Evolutionary conservation across 2,113 vertebrate genomes (phyloP), one percentile per base, ranked within the genome.

Genomic region (Larimichthys crocea): DNA sequence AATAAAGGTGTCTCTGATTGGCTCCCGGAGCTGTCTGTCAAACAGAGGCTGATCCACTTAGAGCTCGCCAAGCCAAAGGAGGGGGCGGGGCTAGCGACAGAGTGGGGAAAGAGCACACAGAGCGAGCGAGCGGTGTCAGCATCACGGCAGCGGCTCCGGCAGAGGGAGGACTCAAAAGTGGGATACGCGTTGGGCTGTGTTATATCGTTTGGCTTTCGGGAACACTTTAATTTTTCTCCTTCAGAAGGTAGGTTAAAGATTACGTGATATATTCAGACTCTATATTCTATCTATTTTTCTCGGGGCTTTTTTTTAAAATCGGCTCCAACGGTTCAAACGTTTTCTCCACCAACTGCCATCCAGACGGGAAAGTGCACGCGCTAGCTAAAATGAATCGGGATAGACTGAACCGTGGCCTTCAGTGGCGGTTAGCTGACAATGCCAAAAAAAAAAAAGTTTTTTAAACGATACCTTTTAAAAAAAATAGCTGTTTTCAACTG

Each of bases 321-420:
- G 17, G 11, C 55, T 6, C 3, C 14, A 17, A 3, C 22, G 3
- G 16, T 83, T 42, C 26, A 26, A 50, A 66, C 12, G 12, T 84
- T 84, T 69, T 67, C 4, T 71, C 63, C 73, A 61, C 24, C 49
- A 35, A 11, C 74, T 77, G 68, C 76, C 79, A 64, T 49, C 64
- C 82, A 86, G 88, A 78, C 61, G 66, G 71, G 82, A 87, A 93
- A 92, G 90, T 94, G 90, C 87, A 77, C 3, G 85, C 91, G 89
- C 85, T 85, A 90, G 91, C 87, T 91, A 84, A 91, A 91, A 87
- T 87, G 73, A 90, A 86, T 80, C 69, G 50, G 85, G 82, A 84
- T 67, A 69, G 67, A 84, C 78, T 29, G 26, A 49, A 71, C 75
- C 74, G 29, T 55, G 77, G 85, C 83, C n/a, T 74, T 49, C 48